Percentiles rank a stretch among this genome's conserved stretches.
phyloP scores from a whole-genome alignment of 2,113 vertebrate species.

The Antigone vipio region DNA sequence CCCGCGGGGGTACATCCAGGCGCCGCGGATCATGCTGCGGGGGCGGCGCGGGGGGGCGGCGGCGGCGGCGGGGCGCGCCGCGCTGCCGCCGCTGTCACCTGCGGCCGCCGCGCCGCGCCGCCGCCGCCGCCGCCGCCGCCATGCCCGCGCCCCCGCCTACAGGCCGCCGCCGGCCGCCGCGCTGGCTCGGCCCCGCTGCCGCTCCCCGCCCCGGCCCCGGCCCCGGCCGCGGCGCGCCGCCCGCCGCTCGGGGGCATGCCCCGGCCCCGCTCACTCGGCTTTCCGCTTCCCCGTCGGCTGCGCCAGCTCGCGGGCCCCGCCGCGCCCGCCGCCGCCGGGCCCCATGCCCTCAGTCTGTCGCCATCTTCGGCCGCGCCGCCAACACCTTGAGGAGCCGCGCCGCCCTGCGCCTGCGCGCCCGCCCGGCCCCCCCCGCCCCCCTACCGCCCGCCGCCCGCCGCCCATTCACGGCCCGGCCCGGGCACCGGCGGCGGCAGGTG shows the following conservation, averaged over 20 bases:
- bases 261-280: conserved; percentile 10
- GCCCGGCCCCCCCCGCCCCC: background rate
- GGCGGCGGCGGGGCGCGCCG: background rate
- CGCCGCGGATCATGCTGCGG: conserved; percentile 83
- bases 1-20: conserved; percentile 81
- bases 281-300: conserved; percentile 64
- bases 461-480: background rate
- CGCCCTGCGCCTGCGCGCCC: background rate
- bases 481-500: background rate
- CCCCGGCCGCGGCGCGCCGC: background rate
- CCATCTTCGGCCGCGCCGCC: conserved; percentile 81
- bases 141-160: background rate
- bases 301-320: background rate
- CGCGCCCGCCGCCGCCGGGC: conserved; percentile 60
- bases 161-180: background rate
- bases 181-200: background rate
- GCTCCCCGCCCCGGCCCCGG: background rate
- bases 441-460: no score
- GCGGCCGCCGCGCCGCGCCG: conserved; percentile 55
- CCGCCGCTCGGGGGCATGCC: background rate
- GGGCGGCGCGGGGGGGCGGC: conserved; percentile 18
- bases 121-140: conserved; percentile 9
- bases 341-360: conserved; percentile 73
- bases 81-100: conserved; percentile 63
- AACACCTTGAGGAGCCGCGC: conserved; percentile 79